These are phyloP conservation scores for Ellobium chinense DNA, from an alignment of 2,888 invertebrate genomes.

Conservation along the genomic window DNA sequence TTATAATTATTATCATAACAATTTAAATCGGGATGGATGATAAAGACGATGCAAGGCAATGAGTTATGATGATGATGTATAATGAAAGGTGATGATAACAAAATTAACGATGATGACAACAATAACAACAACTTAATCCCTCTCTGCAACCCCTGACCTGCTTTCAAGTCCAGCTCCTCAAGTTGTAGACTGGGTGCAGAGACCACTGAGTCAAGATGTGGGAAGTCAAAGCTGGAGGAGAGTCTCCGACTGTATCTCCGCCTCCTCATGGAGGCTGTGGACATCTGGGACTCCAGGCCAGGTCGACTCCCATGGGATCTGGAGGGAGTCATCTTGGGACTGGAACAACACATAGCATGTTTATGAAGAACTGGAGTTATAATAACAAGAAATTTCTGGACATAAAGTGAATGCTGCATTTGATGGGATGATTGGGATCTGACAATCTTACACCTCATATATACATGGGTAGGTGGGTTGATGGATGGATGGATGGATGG, in stretches of 20 bases:
- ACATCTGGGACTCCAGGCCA: constrained; percentile 29
- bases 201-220: constrained; percentile 57
- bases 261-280: constrained; percentile 28
- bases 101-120: not conserved
- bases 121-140: not conserved
- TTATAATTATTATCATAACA: too few species aligned
- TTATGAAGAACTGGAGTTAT: too few species aligned
- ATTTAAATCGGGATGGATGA: too few species aligned
- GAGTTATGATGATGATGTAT: not conserved
- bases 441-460: too few species aligned
- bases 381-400: too few species aligned
- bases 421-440: too few species aligned
- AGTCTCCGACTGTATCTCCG: constrained; percentile 33
- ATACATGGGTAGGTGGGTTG: too few species aligned
- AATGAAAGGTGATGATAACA: not conserved
- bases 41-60: not conserved
- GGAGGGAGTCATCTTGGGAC: not conserved
- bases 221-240: constrained; percentile 59
- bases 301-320: not conserved
- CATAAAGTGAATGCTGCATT: too few species aligned
- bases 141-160: constrained; percentile 49
- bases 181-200: constrained; percentile 49
- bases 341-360: too few species aligned
- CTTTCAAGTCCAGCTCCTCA: constrained; percentile 50
- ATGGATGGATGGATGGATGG: too few species aligned